These are phyloP conservation scores for Trachemys scripta DNA, from an alignment of 2,113 vertebrate genomes.

Conservation along the genomic window DNA sequence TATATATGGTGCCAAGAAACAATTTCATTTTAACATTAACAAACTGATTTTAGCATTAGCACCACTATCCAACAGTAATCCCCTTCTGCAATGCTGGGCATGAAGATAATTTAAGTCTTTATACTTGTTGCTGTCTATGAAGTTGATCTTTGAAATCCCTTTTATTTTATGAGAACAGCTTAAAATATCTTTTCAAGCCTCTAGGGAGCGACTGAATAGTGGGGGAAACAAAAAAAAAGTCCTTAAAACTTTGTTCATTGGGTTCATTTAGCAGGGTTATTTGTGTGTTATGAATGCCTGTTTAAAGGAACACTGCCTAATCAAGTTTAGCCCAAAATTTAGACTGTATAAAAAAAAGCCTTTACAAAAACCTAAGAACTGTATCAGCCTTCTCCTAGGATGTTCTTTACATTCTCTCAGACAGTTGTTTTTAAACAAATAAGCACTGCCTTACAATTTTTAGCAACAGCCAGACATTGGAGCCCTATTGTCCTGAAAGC, in stretches of 20 bases:
- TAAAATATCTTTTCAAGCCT: neutral
- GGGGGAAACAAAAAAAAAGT: neutral
- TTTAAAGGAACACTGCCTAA: neutral
- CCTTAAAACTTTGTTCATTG: neutral
- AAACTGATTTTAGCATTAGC: neutral
- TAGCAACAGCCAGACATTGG: neutral
- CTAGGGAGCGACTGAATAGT: neutral
- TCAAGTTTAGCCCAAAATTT: neutral
- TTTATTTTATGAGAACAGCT: neutral
- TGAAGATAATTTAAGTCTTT: neutral
- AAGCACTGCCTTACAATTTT: neutral
- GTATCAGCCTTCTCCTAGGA: neutral
- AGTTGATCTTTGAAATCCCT: neutral
- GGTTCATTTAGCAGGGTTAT: neutral
- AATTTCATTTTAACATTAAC: neutral
- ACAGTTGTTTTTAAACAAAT: neutral
- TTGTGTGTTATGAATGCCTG: neutral
- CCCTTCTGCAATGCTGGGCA: accelerated
- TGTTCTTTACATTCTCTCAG: neutral
- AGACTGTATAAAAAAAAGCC: neutral
- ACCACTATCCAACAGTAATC: neutral
- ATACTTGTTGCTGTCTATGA: neutral
- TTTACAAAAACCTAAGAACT: neutral
- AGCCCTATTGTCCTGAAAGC: neutral
- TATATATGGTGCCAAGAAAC: neutral